Evolutionary conservation across 2,113 vertebrate species (phyloP), one percentile per base, ranked within the genome.

Genomic region (Cisticola juncidis): DNA sequence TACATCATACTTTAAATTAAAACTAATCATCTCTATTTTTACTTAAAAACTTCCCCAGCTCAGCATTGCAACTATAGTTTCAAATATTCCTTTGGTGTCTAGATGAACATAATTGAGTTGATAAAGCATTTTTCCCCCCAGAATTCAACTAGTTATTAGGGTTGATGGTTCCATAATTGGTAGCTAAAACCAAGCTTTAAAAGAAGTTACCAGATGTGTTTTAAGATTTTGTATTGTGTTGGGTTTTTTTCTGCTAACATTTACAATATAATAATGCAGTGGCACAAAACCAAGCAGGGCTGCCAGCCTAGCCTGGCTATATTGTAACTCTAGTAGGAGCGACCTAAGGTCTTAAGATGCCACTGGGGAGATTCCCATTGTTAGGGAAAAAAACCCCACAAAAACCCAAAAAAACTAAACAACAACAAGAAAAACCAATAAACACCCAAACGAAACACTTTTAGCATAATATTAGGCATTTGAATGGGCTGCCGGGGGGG

Each of bases 241-340:
- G 3, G 4, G 9, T 10, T 45, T 31, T n/a, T 42, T 35, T 26
- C 29, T 21, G 18, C 7, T 20, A 35, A 12, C 18, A 9, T 35
- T 20, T 42, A 21, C 21, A 56, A 18, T 4, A 8, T 0, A 14
- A 2, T 24, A 12, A 42, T 4, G 15, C 1, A 1, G 48, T 13
- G 11, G 5, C 2, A 13, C 12, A 11, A 18, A 71, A 17, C 45
- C 14, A 31, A 13, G 5, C 9, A 35, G 7, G 21, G 2, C 20
- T 16, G 7, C 19, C 13, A 33, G 4, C 3, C 8, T 14, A 23
- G 13, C 9, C 33, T 3, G 35, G 14, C 7, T 19, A 5, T 16
- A 14, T 12, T 5, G 9, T 22, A 23, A 17, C 17, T 21, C 40
- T 11, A 8, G 2, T 0, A 26, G 26, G 5, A 13, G 33, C 35